phyloP scores from a whole-genome alignment of 1,140 invertebrate genomes.

The Anoplophora glabripennis region DNA sequence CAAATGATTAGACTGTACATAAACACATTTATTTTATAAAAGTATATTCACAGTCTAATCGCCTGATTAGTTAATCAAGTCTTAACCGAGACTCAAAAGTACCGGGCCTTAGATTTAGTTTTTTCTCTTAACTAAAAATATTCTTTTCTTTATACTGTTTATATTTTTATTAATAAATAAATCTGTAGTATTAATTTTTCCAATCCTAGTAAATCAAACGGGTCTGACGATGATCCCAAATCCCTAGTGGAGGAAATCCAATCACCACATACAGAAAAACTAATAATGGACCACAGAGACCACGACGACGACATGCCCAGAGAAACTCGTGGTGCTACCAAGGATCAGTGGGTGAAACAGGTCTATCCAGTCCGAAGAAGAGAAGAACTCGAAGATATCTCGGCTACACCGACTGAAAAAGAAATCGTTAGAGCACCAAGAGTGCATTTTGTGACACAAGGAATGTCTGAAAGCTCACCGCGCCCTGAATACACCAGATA shows the following conservation, averaged over 20 bases:
- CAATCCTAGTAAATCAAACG: background rate
- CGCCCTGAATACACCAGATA: slow-evolving; percentile 20
- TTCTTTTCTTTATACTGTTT: too few relatives aligned
- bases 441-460: slow-evolving; percentile 43
- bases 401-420: slow-evolving; percentile 24
- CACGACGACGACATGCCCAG: slow-evolving; percentile 22
- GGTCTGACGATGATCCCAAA: background rate
- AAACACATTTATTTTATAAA: too few relatives aligned
- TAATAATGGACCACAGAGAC: slow-evolving; percentile 16
- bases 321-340: slow-evolving; percentile 29
- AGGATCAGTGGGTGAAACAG: slow-evolving; percentile 43
- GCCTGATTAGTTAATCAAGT: too few relatives aligned
- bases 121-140: too few relatives aligned
- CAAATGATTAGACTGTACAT: too few relatives aligned
- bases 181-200: background rate
- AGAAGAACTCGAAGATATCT: slow-evolving; percentile 23
- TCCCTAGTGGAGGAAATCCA: background rate
- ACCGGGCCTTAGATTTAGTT: too few relatives aligned
- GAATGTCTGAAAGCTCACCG: slow-evolving; percentile 26
- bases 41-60: too few relatives aligned
- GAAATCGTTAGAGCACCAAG: slow-evolving; percentile 32
- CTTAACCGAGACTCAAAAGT: too few relatives aligned
- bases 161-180: too few relatives aligned
- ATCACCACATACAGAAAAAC: slow-evolving; percentile 16
- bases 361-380: slow-evolving; percentile 32